Percentiles rank a stretch among this genome's conserved stretches.
Conservation (phyloP, 2,888 invertebrate species). For the Drosophila picticornis region DNA sequence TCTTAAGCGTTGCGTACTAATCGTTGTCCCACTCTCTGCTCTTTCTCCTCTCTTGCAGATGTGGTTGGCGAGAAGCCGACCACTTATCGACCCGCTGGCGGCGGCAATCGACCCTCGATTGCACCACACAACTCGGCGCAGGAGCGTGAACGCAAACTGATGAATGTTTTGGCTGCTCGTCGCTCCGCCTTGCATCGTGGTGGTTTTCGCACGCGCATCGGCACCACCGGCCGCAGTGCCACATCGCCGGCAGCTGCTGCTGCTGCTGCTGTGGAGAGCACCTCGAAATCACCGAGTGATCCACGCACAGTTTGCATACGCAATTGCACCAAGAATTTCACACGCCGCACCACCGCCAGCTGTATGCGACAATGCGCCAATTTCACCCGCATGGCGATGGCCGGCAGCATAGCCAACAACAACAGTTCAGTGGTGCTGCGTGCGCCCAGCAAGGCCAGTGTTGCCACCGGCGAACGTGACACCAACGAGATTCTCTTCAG, state of each 20-base stretch:
- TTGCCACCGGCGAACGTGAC: slow-evolving; percentile 76
- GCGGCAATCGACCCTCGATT: slow-evolving; percentile 61
- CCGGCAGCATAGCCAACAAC: slow-evolving; percentile 22
- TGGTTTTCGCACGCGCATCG: slow-evolving; percentile 85
- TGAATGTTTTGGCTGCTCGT: slow-evolving; percentile 88
- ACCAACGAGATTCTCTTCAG: slow-evolving; percentile 85
- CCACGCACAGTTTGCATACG: slow-evolving; percentile 83
- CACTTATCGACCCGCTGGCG: slow-evolving; percentile 76
- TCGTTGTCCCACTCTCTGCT: slow-evolving; percentile 24
- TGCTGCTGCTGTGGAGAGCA: slow-evolving; percentile 74
- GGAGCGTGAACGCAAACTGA: slow-evolving; percentile 87
- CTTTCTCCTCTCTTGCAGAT: slow-evolving; percentile 59
- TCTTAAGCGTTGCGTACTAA: slow-evolving; percentile 18
- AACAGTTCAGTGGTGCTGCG: slow-evolving; percentile 63
- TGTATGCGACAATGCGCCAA: slow-evolving; percentile 84
- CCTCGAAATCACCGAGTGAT: slow-evolving; percentile 83
- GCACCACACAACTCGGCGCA: slow-evolving; percentile 83
- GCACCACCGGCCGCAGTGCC: slow-evolving; percentile 80
- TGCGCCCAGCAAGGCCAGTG: slow-evolving; percentile 18
- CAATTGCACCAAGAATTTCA: slow-evolving; percentile 85
- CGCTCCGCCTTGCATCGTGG: slow-evolving; percentile 87
- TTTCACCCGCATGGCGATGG: slow-evolving; percentile 75
- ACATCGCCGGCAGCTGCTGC: slow-evolving; percentile 48
- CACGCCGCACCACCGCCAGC: slow-evolving; percentile 84
- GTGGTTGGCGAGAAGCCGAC: slow-evolving; percentile 72